phyloP scores from a whole-genome alignment of 92 coral and sea anemone genomes.

The Bergia sp. region DNA sequence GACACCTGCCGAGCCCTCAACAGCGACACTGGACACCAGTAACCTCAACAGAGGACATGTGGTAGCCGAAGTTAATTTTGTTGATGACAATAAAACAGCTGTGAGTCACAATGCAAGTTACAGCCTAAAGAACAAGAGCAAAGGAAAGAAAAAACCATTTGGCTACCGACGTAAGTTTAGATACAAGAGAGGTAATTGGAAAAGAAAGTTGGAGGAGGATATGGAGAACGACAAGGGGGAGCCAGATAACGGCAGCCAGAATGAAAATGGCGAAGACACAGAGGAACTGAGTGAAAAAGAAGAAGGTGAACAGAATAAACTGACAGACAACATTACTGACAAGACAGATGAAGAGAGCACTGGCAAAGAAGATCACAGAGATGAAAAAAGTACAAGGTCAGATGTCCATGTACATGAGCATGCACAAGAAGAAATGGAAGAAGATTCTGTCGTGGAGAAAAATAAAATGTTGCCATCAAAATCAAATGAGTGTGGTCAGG shows the following conservation, averaged over 20 bases:
- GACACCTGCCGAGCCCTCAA: slow-evolving; percentile 33
- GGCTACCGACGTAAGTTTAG: slow-evolving; percentile 15
- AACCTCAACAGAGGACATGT: slow-evolving; percentile 10
- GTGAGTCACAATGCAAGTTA: background rate
- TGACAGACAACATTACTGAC: background rate
- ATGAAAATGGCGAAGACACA: slow-evolving; percentile 20
- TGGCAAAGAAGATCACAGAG: slow-evolving; percentile 12
- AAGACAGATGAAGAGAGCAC: slow-evolving; percentile 17
- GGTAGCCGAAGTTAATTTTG: slow-evolving; percentile 35
- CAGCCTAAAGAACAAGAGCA: slow-evolving; percentile 35
- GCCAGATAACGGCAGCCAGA: background rate
- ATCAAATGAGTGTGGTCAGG: background rate
- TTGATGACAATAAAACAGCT: slow-evolving; percentile 35
- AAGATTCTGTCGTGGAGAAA: slow-evolving; percentile 2
- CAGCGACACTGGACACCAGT: slow-evolving; percentile 5
- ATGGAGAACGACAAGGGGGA: slow-evolving; percentile 22
- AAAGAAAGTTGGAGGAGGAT: slow-evolving; percentile 31
- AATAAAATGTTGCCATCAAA: background rate
- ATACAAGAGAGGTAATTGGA: slow-evolving; percentile 24
- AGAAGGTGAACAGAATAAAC: slow-evolving; percentile 8
- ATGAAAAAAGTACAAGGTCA: background rate
- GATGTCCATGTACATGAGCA: background rate
- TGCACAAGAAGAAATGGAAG: background rate
- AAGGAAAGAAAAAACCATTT: background rate
- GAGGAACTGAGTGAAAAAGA: slow-evolving; percentile 33